Evolutionary conservation across 2,888 invertebrate species (phyloP), one percentile per base, ranked within the genome.

Genomic region (Heliconius ethilla): DNA sequence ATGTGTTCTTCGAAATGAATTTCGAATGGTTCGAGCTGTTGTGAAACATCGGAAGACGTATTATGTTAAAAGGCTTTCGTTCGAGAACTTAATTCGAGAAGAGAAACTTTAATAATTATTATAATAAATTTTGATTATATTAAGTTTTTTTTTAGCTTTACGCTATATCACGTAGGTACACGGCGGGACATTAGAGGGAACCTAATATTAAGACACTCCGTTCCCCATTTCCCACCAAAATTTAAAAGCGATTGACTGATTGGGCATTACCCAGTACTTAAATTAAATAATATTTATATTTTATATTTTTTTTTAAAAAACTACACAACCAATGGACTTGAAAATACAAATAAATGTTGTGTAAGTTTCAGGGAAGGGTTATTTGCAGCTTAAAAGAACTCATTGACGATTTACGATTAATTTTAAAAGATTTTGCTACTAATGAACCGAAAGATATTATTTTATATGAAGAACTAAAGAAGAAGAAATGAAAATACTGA

Each of bases 1-100:
- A 89, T 90, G 89, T 86, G 83, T 92, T 92, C 92, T 86, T 87
- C 84, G 92, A 88, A 88, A 85, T 85, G 83, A 86, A 86, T 85
- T 88, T 87, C 88, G 88, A 87, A 86, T 86, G 86, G 82, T 83
- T 82, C 51, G 82, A 83, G 84, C 83, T 83, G 87, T 91, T 91
- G 89, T 87, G 89, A 91, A 91, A 91, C 87, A 84, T 86, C 84
- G 81, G 82, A 77, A 80, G 79, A 80, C 79, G 79, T 76, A 77
- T 78, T 59, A 59, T 72, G 59, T 72, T 72, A 79, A 77, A 73
- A 79, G 79, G 77, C 81, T 81, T 82, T 82, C 74, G 33, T 72
- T 59, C 33, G 59, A 72, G 18, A 33, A 29, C 33, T 55, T n/a
- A 33, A 59, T 59, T 13, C 55, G 29, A 37, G 33, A 55, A 37